phyloP scores from a whole-genome alignment of 1,140 invertebrate genomes.

The Aphaenogaster floridana region DNA sequence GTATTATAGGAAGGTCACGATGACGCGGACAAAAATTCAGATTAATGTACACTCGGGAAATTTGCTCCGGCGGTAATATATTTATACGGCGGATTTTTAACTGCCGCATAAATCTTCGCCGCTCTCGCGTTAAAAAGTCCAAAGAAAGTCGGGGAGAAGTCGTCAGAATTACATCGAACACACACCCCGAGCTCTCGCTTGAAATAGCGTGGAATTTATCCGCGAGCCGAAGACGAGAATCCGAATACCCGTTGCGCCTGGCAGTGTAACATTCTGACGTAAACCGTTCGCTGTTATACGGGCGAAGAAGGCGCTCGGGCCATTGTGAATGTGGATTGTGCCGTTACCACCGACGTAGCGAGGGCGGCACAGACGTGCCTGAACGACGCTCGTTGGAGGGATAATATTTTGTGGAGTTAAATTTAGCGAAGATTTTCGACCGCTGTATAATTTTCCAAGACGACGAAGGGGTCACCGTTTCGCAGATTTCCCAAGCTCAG shows the following conservation, averaged over 20 bases:
- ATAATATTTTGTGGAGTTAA: constrained; percentile 65
- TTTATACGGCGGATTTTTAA: constrained; percentile 54
- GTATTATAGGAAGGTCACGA: constrained; percentile 55
- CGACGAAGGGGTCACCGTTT: constrained; percentile 54
- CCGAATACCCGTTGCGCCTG: neutral
- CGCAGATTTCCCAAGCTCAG: constrained; percentile 63
- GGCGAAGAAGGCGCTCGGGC: neutral
- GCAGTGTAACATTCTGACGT: neutral
- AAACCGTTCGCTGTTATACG: constrained; percentile 17
- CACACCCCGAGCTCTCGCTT: neutral
- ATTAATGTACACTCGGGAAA: constrained; percentile 63
- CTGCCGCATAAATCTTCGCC: constrained; percentile 45
- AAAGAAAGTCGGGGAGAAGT: constrained; percentile 41
- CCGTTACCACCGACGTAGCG: neutral
- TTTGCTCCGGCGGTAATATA: constrained; percentile 47
- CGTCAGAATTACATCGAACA: constrained; percentile 43
- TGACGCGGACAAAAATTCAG: constrained; percentile 51
- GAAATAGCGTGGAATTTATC: constrained; percentile 39
- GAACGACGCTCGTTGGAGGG: constrained; percentile 19
- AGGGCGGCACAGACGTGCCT: constrained; percentile 2
- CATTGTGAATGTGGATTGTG: constrained; percentile 36
- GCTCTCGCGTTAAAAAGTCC: constrained; percentile 41
- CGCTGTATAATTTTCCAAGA: constrained; percentile 56
- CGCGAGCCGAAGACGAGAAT: constrained; percentile 3
- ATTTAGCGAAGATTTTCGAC: constrained; percentile 50